These are phyloP conservation scores for Phoeniculus purpureus DNA, from an alignment of 2,797 vertebrate species.

Conservation along the genomic window DNA sequence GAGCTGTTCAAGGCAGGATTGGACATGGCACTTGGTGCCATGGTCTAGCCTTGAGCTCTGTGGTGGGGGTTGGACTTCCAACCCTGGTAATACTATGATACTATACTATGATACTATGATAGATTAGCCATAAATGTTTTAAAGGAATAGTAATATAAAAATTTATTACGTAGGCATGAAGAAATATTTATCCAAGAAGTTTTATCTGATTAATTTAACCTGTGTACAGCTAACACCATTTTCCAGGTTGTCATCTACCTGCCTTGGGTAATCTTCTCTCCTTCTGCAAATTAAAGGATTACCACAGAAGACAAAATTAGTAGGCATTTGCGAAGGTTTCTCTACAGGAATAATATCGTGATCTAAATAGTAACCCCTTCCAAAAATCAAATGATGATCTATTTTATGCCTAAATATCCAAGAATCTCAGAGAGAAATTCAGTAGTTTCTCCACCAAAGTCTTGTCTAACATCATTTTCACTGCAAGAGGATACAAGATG, in stretches of 20 bases:
- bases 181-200: not conserved
- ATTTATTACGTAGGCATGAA: not conserved
- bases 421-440: not conserved
- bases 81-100: too few relatives aligned
- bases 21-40: too few relatives aligned
- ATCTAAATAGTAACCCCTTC: not conserved
- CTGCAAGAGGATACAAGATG: not conserved
- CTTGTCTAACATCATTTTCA: not conserved
- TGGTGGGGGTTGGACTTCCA: too few relatives aligned
- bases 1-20: too few relatives aligned
- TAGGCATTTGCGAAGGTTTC: not conserved
- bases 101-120: too few relatives aligned
- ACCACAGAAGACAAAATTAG: not conserved
- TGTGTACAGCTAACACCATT: accelerated
- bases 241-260: not conserved
- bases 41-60: too few relatives aligned
- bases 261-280: not conserved
- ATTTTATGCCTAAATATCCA: not conserved
- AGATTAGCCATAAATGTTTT: not conserved
- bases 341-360: not conserved
- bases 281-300: not conserved
- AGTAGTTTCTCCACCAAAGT: not conserved
- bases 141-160: not conserved
- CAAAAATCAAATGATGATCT: not conserved
- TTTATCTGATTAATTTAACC: not conserved